Evolutionary conservation across 2,113 vertebrate genomes (phyloP), one percentile per base, ranked within the genome.

Genomic region (Edolisoma coerulescens): DNA sequence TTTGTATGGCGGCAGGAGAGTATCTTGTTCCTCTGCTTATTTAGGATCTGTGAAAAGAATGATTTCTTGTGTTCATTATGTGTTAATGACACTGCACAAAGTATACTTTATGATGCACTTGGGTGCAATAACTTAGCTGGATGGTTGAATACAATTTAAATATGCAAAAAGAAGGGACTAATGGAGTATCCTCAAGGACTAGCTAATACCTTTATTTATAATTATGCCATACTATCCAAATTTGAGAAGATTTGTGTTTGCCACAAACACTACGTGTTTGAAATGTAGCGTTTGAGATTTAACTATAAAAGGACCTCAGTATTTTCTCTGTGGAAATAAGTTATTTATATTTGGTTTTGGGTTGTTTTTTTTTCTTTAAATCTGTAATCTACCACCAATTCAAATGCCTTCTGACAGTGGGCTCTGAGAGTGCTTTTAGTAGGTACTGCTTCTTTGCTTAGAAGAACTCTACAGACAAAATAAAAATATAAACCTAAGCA

Each of bases 131-230:
- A 69, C 7, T 84, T 74, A 76, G 33, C 16, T 89, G 64, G 21
- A 83, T 93, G 56, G 63, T 63, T 79, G 67, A 91, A 70, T 61
- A 23, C 50, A 95, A 65, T 81, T 91, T 94, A 87, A 95, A 83
- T 68, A 73, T 80, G 76, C 65, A 59, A 70, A 91, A 49, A 71
- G 68, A 60, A 82, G 42, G 64, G 44, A 64, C 45, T 91, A 91
- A 78, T 65, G 18, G 47, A 54, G 6, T 22, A 64, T 87, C 59
- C 54, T 84, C 26, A 77, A 93, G 52, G 90, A 63, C 27, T 54
- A 73, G 49, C 18, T 92, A 42, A 89, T 87, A 61, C 3, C 5
- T 87, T 81, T 73, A 50, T 68, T 92, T 92, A 73, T 83, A 91
- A 64, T 65, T 76, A 65, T 47, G 33, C 24, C 19, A 56, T 24